These are phyloP conservation scores for Campoplex capitator DNA, from an alignment of 2,888 invertebrate genomes.

Conservation along the genomic window DNA sequence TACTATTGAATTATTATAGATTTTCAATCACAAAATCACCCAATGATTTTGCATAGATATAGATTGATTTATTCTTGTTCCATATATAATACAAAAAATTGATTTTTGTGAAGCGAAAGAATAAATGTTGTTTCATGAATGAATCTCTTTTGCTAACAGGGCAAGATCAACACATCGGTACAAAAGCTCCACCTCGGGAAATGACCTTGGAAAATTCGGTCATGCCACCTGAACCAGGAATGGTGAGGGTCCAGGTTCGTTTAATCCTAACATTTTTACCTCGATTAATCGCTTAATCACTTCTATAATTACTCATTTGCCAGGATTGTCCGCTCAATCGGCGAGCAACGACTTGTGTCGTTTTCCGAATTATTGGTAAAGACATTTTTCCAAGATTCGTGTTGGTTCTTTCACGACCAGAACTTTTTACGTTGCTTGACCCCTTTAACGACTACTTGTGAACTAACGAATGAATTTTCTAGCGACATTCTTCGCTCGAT, in stretches of 20 bases:
- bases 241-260: slow-evolving; percentile 89
- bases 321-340: slow-evolving; percentile 44
- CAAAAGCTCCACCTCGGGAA: slow-evolving; percentile 94
- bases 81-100: not conserved
- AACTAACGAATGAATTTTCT: slow-evolving; percentile 22
- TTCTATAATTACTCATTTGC: slow-evolving; percentile 57
- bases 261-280: slow-evolving; percentile 50
- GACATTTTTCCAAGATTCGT: slow-evolving; percentile 25
- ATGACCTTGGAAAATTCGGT: slow-evolving; percentile 94
- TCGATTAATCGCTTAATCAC: slow-evolving; percentile 65
- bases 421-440: slow-evolving; percentile 45
- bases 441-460: slow-evolving; percentile 48
- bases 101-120: not conserved
- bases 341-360: not conserved
- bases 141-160: slow-evolving; percentile 84
- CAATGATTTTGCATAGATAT: not conserved
- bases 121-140: not conserved
- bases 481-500: not conserved
- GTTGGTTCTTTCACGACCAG: slow-evolving; percentile 13
- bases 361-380: slow-evolving; percentile 56
- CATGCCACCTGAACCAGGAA: slow-evolving; percentile 88
- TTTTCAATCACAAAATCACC: not conserved
- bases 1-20: not conserved
- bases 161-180: slow-evolving; percentile 87
- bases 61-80: not conserved